These are phyloP conservation scores for Deroptyus accipitrinus DNA, from an alignment of 2,113 vertebrate genomes.

Conservation along the genomic window DNA sequence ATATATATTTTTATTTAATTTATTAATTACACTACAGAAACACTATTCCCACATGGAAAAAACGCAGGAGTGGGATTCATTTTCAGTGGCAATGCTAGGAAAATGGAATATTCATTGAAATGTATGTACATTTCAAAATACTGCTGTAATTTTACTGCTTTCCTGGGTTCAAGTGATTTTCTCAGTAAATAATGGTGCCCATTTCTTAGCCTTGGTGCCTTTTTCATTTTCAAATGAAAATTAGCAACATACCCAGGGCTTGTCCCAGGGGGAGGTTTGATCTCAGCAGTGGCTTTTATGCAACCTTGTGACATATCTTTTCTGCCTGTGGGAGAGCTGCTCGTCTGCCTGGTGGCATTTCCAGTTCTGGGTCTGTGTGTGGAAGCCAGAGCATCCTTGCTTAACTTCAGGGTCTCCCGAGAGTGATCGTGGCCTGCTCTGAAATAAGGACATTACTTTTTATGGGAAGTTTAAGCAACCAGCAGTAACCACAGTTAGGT, in stretches of 20 bases:
- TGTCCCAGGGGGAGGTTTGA: background rate
- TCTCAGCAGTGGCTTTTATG: background rate
- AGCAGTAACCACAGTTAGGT: slow-evolving; percentile 12
- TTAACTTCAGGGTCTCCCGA: background rate
- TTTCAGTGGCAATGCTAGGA: background rate
- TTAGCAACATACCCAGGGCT: background rate
- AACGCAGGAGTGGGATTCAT: background rate
- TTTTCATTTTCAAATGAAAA: slow-evolving; percentile 3
- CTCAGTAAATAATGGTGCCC: background rate
- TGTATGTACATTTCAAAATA: background rate
- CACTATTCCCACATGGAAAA: background rate
- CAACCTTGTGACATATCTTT: background rate
- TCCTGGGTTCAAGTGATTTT: background rate
- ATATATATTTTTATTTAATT: slow-evolving; percentile 1
- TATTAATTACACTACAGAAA: background rate
- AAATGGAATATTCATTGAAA: background rate
- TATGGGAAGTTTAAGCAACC: slow-evolving; percentile 23
- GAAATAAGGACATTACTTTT: background rate
- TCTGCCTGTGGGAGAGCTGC: slow-evolving; percentile 1
- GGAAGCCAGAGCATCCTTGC: background rate
- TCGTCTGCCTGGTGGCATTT: background rate
- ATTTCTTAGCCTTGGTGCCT: background rate
- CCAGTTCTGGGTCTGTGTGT: background rate
- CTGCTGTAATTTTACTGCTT: background rate
- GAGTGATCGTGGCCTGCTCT: background rate